phyloP scores from a whole-genome alignment of 2,888 invertebrate species.

The Xanthia icteritia region DNA sequence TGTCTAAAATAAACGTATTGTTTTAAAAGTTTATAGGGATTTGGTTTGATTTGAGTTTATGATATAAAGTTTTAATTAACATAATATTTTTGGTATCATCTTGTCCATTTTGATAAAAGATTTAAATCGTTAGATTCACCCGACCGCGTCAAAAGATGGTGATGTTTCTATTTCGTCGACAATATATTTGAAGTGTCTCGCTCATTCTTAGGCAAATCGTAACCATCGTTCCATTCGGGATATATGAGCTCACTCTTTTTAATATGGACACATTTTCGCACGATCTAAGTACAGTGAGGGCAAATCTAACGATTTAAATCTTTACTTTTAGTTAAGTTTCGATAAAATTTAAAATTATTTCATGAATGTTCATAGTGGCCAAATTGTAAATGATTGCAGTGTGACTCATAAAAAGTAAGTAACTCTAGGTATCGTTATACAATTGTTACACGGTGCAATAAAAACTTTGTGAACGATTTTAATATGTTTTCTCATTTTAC shows the following conservation, averaged over 20 bases:
- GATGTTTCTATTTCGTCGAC: background rate
- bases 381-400: conserved; percentile 62
- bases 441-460: conserved; percentile 88
- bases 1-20: background rate
- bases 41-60: background rate
- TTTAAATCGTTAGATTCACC: background rate
- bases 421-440: conserved; percentile 75
- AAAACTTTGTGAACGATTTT: conserved; percentile 85
- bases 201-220: background rate
- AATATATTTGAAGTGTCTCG: background rate
- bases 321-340: conserved; percentile 3
- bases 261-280: background rate
- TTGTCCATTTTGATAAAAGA: background rate
- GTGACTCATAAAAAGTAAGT: conserved; percentile 54
- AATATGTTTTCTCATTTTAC: conserved; percentile 48
- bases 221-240: background rate
- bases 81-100: background rate
- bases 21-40: background rate
- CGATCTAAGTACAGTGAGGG: background rate
- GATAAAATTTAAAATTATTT: conserved; percentile 1
- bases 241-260: background rate
- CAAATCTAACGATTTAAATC: background rate
- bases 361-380: conserved; percentile 57
- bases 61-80: background rate
- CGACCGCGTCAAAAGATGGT: background rate